Conservation (phyloP, 2,797 vertebrate genomes). For the Rhinella marina region DNA sequence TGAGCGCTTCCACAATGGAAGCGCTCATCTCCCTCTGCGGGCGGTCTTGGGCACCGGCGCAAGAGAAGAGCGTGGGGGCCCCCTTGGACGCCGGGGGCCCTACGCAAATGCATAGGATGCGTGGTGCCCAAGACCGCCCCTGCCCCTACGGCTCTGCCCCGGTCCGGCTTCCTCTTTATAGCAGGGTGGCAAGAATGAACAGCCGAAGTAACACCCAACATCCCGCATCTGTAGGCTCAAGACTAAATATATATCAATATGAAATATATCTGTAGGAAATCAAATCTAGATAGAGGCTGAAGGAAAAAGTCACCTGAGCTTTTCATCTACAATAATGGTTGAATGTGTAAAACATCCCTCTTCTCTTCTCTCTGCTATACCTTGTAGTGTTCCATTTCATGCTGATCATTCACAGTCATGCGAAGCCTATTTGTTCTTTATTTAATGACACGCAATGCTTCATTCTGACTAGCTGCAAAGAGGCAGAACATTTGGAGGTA, state of each 20-base stretch:
- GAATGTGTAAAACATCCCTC: constrained; percentile 62
- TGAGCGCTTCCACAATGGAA: no score
- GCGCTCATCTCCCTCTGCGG: no score
- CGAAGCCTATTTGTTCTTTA: constrained; percentile 65
- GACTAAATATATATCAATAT: neutral
- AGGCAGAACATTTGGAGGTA: constrained; percentile 69
- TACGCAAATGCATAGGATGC: no score
- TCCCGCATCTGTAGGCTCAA: neutral
- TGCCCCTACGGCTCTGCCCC: no score
- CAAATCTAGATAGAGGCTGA: neutral
- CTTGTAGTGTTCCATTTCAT: constrained; percentile 62
- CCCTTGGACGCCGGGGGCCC: no score
- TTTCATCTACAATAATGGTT: constrained; percentile 30
- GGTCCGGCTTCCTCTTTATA: no score
- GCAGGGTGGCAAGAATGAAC: no score
- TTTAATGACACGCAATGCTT: constrained; percentile 66
- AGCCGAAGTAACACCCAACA: neutral
- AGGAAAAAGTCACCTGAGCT: neutral
- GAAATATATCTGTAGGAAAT: neutral
- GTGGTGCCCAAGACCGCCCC: no score
- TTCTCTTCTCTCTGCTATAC: constrained; percentile 45
- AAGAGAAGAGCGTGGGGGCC: no score
- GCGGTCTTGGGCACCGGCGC: no score
- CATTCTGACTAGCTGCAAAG: constrained; percentile 68
- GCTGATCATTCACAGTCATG: constrained; percentile 65